Evolutionary conservation across 2,888 invertebrate species (phyloP).

Genomic region (Anthoptus insignis): DNA sequence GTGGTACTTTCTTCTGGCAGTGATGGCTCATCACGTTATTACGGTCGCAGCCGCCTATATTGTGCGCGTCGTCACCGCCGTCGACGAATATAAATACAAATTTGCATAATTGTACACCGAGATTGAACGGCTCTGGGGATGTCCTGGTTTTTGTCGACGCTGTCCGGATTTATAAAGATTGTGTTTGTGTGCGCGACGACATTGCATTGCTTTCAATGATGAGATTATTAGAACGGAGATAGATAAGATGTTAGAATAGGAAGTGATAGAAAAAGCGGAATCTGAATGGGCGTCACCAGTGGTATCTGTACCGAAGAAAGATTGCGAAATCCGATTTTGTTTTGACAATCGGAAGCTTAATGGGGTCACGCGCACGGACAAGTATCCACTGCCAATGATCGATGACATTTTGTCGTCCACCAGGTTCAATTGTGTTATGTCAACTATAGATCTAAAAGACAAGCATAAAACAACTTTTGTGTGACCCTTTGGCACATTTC

Average conservation of each 20-base stretch:
- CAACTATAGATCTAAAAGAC: constrained; percentile 56
- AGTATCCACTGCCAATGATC: constrained; percentile 47
- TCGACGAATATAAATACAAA: constrained; percentile 1
- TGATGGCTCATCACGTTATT: too few species aligned
- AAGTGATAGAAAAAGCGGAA: constrained; percentile 55
- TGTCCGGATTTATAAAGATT: constrained; percentile 31
- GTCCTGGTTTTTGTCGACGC: constrained; percentile 33
- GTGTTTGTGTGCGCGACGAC: constrained; percentile 31
- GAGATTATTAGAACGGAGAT: constrained; percentile 52
- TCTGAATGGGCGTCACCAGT: constrained; percentile 62
- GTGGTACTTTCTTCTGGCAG: too few species aligned
- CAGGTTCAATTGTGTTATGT: constrained; percentile 56
- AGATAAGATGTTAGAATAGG: constrained; percentile 54
- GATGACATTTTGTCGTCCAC: constrained; percentile 52
- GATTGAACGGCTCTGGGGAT: constrained; percentile 8
- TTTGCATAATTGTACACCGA: constrained; percentile 6
- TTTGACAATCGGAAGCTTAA: constrained; percentile 58
- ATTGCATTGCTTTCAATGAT: constrained; percentile 41
- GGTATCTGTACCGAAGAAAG: constrained; percentile 51
- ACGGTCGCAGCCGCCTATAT: neutral
- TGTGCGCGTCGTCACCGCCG: neutral
- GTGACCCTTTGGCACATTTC: neutral
- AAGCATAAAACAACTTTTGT: constrained; percentile 26
- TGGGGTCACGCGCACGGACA: constrained; percentile 48
- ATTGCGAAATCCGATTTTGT: constrained; percentile 55